Conservation (phyloP, 1,140 invertebrate species). For the Eriosoma lanigerum region DNA sequence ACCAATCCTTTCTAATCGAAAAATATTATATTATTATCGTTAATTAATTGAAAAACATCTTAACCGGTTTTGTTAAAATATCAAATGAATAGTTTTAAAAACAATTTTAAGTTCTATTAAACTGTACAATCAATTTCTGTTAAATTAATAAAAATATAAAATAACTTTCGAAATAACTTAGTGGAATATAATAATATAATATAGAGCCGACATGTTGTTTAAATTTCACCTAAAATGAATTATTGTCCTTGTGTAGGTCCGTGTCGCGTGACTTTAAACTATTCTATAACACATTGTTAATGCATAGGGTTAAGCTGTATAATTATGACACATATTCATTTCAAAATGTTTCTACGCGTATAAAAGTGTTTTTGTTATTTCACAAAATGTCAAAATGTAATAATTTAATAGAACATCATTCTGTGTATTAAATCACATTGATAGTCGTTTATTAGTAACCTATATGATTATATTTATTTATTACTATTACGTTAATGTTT, state of each 20-base stretch:
- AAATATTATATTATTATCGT: not conserved
- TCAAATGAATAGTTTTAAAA: not conserved
- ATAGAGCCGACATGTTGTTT: not conserved
- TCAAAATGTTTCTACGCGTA: not conserved
- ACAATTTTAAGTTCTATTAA: not conserved
- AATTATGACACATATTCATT: not conserved
- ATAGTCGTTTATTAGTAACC: too few species aligned
- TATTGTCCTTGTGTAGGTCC: conserved; percentile 2
- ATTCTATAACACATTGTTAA: not conserved
- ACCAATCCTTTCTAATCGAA: not conserved
- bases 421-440: too few species aligned
- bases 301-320: not conserved
- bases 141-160: conserved; percentile 30
- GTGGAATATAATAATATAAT: not conserved
- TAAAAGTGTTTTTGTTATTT: too few species aligned
- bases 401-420: too few species aligned
- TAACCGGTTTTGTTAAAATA: conserved; percentile 17
- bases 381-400: too few species aligned
- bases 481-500: too few species aligned
- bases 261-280: not conserved
- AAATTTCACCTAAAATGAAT: conserved; percentile 39
- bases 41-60: not conserved
- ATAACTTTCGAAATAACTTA: conserved; percentile 36
- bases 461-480: too few species aligned
- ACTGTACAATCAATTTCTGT: conserved; percentile 8